Evolutionary conservation across 2,113 vertebrate species (phyloP).

Genomic region (Phrynosoma blainvillii): DNA sequence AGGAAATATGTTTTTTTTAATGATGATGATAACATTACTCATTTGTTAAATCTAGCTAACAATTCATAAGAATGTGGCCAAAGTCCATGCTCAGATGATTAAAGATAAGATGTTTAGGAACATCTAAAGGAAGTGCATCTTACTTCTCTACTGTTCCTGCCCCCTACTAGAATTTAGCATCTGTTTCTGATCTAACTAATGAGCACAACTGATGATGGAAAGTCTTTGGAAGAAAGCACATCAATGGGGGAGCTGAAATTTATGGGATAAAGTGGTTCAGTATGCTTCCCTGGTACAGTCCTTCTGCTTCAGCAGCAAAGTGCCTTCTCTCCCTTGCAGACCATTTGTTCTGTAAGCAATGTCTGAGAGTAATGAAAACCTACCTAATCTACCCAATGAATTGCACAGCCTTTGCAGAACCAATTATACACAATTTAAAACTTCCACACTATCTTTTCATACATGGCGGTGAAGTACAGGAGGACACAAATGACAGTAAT

Average conservation of each 20-base stretch:
- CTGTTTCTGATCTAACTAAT: neutral
- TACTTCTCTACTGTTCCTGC: neutral
- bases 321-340: neutral
- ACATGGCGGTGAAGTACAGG: neutral
- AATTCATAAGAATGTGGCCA: neutral
- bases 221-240: neutral
- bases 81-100: neutral
- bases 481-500: neutral
- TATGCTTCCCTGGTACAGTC: neutral
- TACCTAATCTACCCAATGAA: neutral
- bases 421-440: neutral
- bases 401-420: neutral
- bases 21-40: too few species aligned
- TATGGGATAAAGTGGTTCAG: neutral
- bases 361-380: neutral
- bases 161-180: neutral
- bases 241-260: neutral
- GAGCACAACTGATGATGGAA: neutral
- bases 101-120: neutral
- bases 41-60: neutral
- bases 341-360: neutral
- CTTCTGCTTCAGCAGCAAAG: neutral
- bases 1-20: too few species aligned
- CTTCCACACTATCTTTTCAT: neutral
- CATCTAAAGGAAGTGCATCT: neutral